Evolutionary conservation across 2,888 invertebrate species (phyloP), one percentile per base, ranked within the genome.

Genomic region (Scaptomyza tumidula): DNA sequence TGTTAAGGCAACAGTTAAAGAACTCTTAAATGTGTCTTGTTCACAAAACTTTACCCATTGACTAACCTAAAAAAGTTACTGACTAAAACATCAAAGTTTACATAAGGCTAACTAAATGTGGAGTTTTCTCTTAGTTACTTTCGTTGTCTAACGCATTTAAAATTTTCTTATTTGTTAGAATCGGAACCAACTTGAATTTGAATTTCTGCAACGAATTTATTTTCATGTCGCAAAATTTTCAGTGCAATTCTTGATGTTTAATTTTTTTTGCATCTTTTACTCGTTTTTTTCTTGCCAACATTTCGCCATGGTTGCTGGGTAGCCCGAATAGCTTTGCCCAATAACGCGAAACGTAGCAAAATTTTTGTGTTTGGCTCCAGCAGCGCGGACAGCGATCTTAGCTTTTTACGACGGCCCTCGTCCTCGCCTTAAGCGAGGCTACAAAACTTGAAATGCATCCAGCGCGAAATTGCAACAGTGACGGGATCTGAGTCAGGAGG

Each of bases 361-460:
- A 78, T 10, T 16, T 16, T 78, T 86, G 75, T 72, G 67, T 50
- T 76, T 80, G 78, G 86, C 86, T 78, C 79, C 85, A 86, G 62
- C 85, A 76, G 81, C 68, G 81, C 79, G 75, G 78, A 79, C 75
- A 75, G 82, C 80, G 82, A 82, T 86, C 85, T 86, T 78, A 75
- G 75, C 69, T 54, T 86, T 85, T 85, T 86, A 85, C 85, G 85
- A 86, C 61, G 52, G 57, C 45, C 45, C 62, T 33, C 46, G 29
- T 61, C 63, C 67, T 59, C 58, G 62, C 67, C 66, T 79, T 65
- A 69, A 80, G 61, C 56, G 71, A 49, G 52, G 79, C 79, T 56
- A 77, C 89, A 77, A 88, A 87, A 78, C 84, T 78, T 60, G 79
- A 86, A 85, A 86, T 86, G 89, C 88, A 88, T 73, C 71, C 74